Evolutionary conservation across 23 tunicate species (phyloP).

Genomic region (Trididemnum miniatum): DNA sequence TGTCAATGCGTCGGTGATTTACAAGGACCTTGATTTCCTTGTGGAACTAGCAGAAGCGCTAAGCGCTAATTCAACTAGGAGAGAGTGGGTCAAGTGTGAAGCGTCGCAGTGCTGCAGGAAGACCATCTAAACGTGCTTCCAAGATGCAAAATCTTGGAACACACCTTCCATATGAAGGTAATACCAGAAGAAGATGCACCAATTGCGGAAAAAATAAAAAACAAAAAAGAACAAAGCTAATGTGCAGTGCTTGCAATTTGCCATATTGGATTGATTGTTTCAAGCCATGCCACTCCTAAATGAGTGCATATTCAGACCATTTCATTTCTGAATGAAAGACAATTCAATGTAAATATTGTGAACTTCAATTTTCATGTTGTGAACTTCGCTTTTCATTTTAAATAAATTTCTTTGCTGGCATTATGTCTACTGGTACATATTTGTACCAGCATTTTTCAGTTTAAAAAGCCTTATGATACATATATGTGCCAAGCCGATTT

Average conservation of each 20-base stretch:
- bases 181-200: constrained; percentile 18
- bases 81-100: constrained; percentile 23
- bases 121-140: constrained; percentile 34
- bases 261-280: constrained; percentile 30
- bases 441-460: neutral
- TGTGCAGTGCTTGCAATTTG: constrained; percentile 30
- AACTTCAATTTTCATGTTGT: constrained; percentile 2
- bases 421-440: neutral
- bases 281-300: constrained; percentile 30
- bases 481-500: neutral
- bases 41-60: constrained; percentile 45
- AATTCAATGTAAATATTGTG: constrained; percentile 16
- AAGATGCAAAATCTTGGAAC: constrained; percentile 34
- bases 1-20: constrained; percentile 45
- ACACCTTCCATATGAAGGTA: constrained; percentile 31
- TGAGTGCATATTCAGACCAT: too few species aligned
- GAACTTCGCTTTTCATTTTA: constrained; percentile 7
- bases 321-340: constrained; percentile 30
- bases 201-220: neutral
- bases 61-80: constrained; percentile 25
- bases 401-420: neutral
- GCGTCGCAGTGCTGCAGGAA: constrained; percentile 18
- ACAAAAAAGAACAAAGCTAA: constrained; percentile 29
- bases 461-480: neutral
- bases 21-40: constrained; percentile 40